Evolutionary conservation across 2,797 vertebrate species (phyloP).

Genomic region (Somateria mollissima): DNA sequence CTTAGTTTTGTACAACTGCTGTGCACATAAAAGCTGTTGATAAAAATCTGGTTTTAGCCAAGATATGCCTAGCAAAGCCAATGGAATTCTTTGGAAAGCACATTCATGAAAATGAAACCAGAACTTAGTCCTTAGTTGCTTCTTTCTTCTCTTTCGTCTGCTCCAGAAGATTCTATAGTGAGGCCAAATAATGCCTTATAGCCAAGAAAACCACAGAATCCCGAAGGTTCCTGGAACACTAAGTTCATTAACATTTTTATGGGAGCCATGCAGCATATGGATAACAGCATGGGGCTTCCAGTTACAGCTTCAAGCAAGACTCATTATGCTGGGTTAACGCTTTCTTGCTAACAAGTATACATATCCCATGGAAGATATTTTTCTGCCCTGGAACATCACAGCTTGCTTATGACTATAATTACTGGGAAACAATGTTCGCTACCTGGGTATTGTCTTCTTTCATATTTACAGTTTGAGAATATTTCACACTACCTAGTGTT

Average conservation of each 20-base stretch:
- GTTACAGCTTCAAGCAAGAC: background rate
- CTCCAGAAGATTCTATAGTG: background rate
- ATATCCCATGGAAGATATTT: background rate
- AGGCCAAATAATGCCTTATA: background rate
- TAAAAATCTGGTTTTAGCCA: background rate
- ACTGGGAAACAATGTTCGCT: background rate
- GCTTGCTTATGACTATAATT: constrained; percentile 14
- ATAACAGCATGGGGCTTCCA: constrained; percentile 31
- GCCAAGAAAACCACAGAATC: background rate
- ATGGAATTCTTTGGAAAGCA: background rate
- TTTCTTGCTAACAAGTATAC: background rate
- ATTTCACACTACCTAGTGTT: background rate
- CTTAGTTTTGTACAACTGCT: background rate
- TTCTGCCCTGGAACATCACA: background rate
- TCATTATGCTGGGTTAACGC: constrained; percentile 39
- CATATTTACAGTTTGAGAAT: background rate
- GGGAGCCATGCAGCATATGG: constrained; percentile 33
- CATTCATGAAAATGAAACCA: background rate
- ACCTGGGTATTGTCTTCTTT: background rate
- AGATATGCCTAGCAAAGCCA: background rate
- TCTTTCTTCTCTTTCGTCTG: background rate
- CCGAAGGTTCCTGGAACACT: constrained; percentile 1
- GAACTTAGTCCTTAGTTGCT: background rate
- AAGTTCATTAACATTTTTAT: background rate
- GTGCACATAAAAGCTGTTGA: background rate